Evolutionary conservation across 2,113 vertebrate genomes (phyloP).

Genomic region (Emydura subglobosa): DNA sequence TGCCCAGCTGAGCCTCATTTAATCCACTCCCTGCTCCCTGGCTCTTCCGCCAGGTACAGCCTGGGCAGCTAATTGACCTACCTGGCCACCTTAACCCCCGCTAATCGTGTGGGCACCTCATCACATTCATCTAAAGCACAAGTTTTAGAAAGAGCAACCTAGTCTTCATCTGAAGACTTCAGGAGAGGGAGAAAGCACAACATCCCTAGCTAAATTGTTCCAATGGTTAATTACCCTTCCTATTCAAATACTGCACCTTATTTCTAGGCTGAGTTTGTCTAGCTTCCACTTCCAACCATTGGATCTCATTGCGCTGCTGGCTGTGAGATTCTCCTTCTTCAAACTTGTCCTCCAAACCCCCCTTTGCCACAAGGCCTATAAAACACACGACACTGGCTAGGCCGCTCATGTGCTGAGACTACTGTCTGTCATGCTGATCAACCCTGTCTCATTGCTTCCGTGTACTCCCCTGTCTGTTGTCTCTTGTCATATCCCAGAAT

Average conservation of each 20-base stretch:
- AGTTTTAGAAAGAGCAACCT: background rate
- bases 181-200: background rate
- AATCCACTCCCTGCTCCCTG: too few species aligned
- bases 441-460: background rate
- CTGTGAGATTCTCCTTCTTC: background rate
- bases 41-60: too few species aligned
- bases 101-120: too few species aligned
- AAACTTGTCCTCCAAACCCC: background rate
- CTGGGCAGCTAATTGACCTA: too few species aligned
- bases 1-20: too few species aligned
- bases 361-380: background rate
- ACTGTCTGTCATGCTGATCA: rapidly evolving
- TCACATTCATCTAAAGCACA: background rate
- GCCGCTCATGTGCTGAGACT: background rate
- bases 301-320: background rate
- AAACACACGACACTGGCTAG: background rate
- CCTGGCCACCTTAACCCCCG: too few species aligned
- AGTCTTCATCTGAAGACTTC: background rate
- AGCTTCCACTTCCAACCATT: too few species aligned
- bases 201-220: background rate
- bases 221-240: background rate
- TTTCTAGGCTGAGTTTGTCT: too few species aligned
- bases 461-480: too few species aligned
- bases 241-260: background rate
- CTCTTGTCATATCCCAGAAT: too few species aligned